Percentiles rank a stretch among this genome's conserved stretches.
phyloP scores from a whole-genome alignment of 2,888 invertebrate species.

The Drosophila anomalata region DNA sequence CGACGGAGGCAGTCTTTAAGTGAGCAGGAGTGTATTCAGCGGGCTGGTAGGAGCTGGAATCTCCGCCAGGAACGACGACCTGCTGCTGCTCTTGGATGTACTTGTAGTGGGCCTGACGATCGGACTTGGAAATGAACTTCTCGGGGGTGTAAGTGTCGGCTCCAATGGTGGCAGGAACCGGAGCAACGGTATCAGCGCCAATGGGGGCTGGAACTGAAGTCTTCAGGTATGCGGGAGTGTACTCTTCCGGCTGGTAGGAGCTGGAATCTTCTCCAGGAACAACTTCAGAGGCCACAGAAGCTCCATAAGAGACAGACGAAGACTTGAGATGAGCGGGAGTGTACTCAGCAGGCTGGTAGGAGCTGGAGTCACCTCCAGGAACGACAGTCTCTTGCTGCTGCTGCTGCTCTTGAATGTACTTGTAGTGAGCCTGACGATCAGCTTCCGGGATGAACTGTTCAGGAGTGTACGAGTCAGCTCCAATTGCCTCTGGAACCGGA shows the following conservation, averaged over 20 bases:
- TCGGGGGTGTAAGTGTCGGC: slow-evolving; percentile 52
- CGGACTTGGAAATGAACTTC: slow-evolving; percentile 50
- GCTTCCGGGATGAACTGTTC: neutral
- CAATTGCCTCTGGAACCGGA: neutral
- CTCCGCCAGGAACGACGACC: neutral
- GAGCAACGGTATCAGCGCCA: neutral
- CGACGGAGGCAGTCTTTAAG: too few relatives aligned
- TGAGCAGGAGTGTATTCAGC: slow-evolving; percentile 20
- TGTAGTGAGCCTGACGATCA: slow-evolving; percentile 1
- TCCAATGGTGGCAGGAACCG: slow-evolving; percentile 36
- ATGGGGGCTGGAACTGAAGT: neutral
- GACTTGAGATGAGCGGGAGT: slow-evolving; percentile 1
- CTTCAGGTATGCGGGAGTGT: neutral
- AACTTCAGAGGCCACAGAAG: slow-evolving; percentile 1
- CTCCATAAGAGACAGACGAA: slow-evolving; percentile 16
- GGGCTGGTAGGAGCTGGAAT: slow-evolving; percentile 21
- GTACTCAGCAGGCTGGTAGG: slow-evolving; percentile 16
- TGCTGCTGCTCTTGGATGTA: slow-evolving; percentile 24
- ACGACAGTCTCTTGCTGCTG: slow-evolving; percentile 1
- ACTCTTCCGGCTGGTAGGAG: slow-evolving; percentile 30
- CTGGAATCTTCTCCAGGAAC: slow-evolving; percentile 7
- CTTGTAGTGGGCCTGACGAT: slow-evolving; percentile 42
- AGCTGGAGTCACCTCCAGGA: slow-evolving; percentile 11
- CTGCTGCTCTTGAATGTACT: neutral
- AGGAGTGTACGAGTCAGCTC: neutral